Base-by-base conservation (phyloP, 1,140 invertebrate species). In the Neuroterus valhalla region DNA sequence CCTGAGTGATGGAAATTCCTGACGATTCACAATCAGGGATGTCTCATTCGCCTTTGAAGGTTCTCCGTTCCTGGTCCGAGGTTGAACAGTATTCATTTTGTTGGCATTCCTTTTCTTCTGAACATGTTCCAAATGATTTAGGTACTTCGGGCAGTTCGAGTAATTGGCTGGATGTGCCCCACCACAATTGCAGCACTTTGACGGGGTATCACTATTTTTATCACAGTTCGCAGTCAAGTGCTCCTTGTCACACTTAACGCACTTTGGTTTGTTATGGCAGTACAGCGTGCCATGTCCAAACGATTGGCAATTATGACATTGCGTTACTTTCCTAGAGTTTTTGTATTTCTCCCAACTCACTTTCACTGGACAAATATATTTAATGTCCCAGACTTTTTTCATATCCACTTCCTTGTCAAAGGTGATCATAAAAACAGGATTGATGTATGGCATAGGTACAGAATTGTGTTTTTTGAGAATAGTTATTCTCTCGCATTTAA, bases 231-330 rank as follows among this genome's bases (percentile, higher is more conserved):
- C 66, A n/a, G 76, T 68, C 4, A 62, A 8, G 44, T 84, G 80
- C 0, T 74, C 6, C 17, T 68, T 48, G 2, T 66, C 68, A 31
- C 81, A 82, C 69, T 81, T 84, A 10, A 83, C 78, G 62, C 82
- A 83, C 46, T 46, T 76, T 0, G 77, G 72, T n/a, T n/a, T n/a
- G n/a, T n/a, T n/a, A n/a, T n/a, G n/a, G n/a, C n/a, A n/a, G n/a
- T n/a, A n/a, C n/a, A n/a, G n/a, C n/a, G n/a, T n/a, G n/a, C n/a
- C n/a, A n/a, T n/a, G n/a, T n/a, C n/a, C n/a, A n/a, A n/a, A n/a
- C n/a, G n/a, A n/a, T n/a, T n/a, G n/a, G n/a, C n/a, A n/a, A n/a
- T n/a, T n/a, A n/a, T n/a, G n/a, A n/a, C n/a, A n/a, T n/a, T n/a
- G n/a, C n/a, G n/a, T n/a, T n/a, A n/a, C n/a, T n/a, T n/a, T n/a